Evolutionary conservation across 2,888 invertebrate genomes (phyloP).

Genomic region (Eupithecia abbreviata): DNA sequence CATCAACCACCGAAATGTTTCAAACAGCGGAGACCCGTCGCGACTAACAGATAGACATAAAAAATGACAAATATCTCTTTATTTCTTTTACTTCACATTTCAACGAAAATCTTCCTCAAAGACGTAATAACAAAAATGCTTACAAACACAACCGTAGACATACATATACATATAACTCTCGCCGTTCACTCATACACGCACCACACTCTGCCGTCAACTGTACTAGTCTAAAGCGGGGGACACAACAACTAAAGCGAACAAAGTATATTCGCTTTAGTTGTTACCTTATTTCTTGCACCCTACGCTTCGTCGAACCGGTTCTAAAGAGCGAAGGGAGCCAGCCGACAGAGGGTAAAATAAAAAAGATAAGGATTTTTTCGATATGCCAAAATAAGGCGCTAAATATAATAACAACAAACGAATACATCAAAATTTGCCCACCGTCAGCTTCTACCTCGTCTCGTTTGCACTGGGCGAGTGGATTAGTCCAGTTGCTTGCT

Average conservation of each 20-base stretch:
- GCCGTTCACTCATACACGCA: constrained; percentile 18
- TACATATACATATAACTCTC: constrained; percentile 46
- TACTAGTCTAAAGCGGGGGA: constrained; percentile 15
- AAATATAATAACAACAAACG: constrained; percentile 51
- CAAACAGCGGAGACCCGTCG: constrained; percentile 39
- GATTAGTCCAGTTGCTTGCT: constrained; percentile 9
- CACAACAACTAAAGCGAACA: constrained; percentile 21
- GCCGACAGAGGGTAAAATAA: constrained; percentile 60
- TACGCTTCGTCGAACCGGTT: constrained; percentile 18
- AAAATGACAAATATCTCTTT: constrained; percentile 60
- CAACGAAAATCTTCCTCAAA: constrained; percentile 68
- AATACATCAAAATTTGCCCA: constrained; percentile 64
- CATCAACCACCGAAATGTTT: background rate
- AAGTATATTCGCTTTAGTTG: too few relatives aligned
- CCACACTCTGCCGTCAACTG: constrained; percentile 15
- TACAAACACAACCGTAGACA: constrained; percentile 73
- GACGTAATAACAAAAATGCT: constrained; percentile 70
- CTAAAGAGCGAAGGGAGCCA: constrained; percentile 51
- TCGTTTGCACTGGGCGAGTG: constrained; percentile 23
- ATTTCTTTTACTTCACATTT: constrained; percentile 49
- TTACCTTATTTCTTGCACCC: constrained; percentile 22
- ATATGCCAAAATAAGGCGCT: constrained; percentile 41
- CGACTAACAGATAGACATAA: constrained; percentile 50
- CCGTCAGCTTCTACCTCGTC: constrained; percentile 54
- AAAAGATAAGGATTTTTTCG: constrained; percentile 37